phyloP scores from a whole-genome alignment of 2,888 invertebrate species.

The Lasioglossum vierecki region DNA sequence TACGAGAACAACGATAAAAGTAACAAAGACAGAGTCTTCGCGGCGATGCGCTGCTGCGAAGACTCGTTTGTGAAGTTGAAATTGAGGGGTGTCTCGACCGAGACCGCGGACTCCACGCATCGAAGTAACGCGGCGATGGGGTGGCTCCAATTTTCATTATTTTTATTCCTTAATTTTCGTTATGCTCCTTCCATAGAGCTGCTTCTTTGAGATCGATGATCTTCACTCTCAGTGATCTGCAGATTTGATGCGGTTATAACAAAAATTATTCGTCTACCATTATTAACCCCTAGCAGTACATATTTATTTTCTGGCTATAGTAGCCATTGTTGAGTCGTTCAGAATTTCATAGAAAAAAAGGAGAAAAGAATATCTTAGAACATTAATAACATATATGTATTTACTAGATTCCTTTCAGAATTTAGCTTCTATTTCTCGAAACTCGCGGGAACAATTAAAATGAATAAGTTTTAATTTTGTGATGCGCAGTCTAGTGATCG shows the following conservation, averaged over 20 bases:
- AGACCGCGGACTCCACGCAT: conserved; percentile 43
- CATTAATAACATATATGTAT: too few species aligned
- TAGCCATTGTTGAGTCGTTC: too few species aligned
- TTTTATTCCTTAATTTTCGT: conserved; percentile 49
- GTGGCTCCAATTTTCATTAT: conserved; percentile 64
- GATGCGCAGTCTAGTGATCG: not conserved
- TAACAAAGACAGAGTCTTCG: conserved; percentile 73
- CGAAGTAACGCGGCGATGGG: conserved; percentile 36
- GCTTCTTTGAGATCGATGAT: too few species aligned
- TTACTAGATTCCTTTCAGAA: too few species aligned
- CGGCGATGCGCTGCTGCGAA: conserved; percentile 60
- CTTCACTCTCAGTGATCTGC: too few species aligned
- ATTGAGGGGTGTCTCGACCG: conserved; percentile 70
- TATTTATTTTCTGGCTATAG: too few species aligned
- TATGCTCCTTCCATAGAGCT: not conserved
- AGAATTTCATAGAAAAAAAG: too few species aligned
- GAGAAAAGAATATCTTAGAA: too few species aligned
- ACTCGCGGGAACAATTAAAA: not conserved
- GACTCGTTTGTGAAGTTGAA: conserved; percentile 76
- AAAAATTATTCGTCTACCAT: too few species aligned
- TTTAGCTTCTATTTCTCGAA: not conserved
- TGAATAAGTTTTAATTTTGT: not conserved
- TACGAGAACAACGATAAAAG: conserved; percentile 79
- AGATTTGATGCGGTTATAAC: too few species aligned
- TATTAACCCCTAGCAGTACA: too few species aligned